A percentile compares a stretch with the other conserved stretches of the same genome.
phyloP scores from a whole-genome alignment of 1,140 invertebrate genomes.

The Orius insidiosus region DNA sequence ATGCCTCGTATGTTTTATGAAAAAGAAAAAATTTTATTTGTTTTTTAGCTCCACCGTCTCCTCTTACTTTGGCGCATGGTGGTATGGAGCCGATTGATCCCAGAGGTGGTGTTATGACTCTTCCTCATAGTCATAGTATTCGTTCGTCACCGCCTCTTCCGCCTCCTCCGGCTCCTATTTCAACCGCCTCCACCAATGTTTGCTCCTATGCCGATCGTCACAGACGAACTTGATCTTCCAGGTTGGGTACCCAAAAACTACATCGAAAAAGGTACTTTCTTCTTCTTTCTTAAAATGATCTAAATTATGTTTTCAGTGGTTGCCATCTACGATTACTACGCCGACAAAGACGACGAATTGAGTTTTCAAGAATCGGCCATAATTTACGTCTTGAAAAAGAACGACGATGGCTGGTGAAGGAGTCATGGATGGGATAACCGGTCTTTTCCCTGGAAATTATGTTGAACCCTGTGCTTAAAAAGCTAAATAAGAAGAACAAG shows the following conservation, averaged over 20 bases:
- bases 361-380: slow-evolving; percentile 95
- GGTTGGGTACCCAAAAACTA: slow-evolving; percentile 89
- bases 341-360: slow-evolving; percentile 95
- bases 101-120: slow-evolving; percentile 2
- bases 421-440: slow-evolving; percentile 94
- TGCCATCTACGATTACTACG: slow-evolving; percentile 96
- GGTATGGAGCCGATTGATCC: slow-evolving; percentile 13
- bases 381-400: slow-evolving; percentile 97
- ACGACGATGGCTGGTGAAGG: slow-evolving; percentile 99
- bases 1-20: slow-evolving; percentile 74
- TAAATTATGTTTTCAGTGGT: slow-evolving; percentile 49
- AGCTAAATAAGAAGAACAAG: slow-evolving; percentile 15
- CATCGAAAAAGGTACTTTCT: slow-evolving; percentile 86
- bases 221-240: slow-evolving; percentile 70
- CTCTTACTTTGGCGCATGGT: slow-evolving; percentile 28
- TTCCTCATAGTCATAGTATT: slow-evolving; percentile 8
- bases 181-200: slow-evolving; percentile 24
- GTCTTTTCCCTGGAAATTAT: slow-evolving; percentile 97
- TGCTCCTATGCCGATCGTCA: slow-evolving; percentile 55
- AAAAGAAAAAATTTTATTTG: background rate
- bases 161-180: slow-evolving; percentile 55
- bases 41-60: slow-evolving; percentile 53
- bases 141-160: slow-evolving; percentile 53
- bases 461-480: slow-evolving; percentile 90
- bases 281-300: too few relatives aligned